Evolutionary conservation across 2,797 vertebrate genomes (phyloP).

Genomic region (Lutjanus argentimaculatus): DNA sequence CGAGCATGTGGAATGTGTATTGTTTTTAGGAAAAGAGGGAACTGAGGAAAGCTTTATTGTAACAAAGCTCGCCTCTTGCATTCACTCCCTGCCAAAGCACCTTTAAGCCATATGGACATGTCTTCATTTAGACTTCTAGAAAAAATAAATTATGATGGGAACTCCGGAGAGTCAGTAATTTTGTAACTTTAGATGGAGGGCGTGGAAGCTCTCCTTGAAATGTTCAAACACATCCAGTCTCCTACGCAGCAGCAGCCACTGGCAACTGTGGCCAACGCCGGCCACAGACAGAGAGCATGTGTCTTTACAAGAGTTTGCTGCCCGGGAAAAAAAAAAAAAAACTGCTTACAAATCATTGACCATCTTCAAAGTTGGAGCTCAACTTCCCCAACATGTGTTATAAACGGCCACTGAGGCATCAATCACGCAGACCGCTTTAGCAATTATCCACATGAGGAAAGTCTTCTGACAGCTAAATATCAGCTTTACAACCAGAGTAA

Average conservation of each 20-base stretch:
- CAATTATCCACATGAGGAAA: constrained; percentile 29
- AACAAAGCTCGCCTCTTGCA: constrained; percentile 41
- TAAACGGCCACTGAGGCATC: constrained; percentile 36
- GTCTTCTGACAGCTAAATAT: constrained; percentile 47
- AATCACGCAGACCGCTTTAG: constrained; percentile 45
- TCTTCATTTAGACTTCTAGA: constrained; percentile 52
- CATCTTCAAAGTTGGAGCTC: constrained; percentile 48
- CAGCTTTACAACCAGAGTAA: constrained; percentile 21
- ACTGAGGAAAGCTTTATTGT: constrained; percentile 35
- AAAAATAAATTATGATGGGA: constrained; percentile 61
- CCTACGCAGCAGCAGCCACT: constrained; percentile 32
- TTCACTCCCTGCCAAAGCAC: constrained; percentile 27
- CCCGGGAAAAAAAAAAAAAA: constrained; percentile 16
- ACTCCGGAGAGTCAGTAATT: constrained; percentile 72
- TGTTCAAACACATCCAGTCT: constrained; percentile 69
- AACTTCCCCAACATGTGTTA: constrained; percentile 34
- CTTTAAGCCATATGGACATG: constrained; percentile 27
- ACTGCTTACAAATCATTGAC: constrained; percentile 51
- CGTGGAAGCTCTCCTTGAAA: constrained; percentile 69
- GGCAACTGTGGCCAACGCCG: constrained; percentile 40
- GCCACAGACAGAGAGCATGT: constrained; percentile 57
- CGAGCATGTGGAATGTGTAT: constrained; percentile 54
- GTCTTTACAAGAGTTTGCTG: constrained; percentile 35
- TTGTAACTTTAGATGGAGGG: constrained; percentile 73
- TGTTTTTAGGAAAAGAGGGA: constrained; percentile 61